Evolutionary conservation across 1,140 invertebrate genomes (phyloP).

Genomic region (Thaumetopoea pityocampa): DNA sequence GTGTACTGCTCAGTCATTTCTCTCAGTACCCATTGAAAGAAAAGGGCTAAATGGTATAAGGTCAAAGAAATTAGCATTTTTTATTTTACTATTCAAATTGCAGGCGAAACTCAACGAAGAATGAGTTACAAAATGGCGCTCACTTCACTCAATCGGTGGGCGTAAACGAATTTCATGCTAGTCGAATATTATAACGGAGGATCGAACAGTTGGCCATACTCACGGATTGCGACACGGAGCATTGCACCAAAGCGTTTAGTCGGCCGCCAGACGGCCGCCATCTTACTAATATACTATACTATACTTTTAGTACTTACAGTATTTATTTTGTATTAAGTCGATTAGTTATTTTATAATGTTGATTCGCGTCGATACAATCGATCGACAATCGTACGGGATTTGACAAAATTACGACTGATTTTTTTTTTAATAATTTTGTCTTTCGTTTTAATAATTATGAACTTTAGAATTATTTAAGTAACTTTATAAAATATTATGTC

Average conservation of each 20-base stretch:
- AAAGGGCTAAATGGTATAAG: no score
- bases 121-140: no score
- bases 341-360: conserved; percentile 33
- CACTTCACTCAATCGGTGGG: no score
- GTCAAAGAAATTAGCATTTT: no score
- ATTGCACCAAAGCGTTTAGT: conserved; percentile 60
- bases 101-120: no score
- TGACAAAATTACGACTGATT: conserved; percentile 40
- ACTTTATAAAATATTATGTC: conserved; percentile 3
- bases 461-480: neutral
- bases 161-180: conserved; percentile 71
- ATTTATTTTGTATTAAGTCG: conserved; percentile 69
- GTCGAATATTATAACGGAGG: conserved; percentile 62
- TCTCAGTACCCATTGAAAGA: no score
- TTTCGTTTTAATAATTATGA: conserved; percentile 4
- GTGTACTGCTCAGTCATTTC: no score
- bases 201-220: conserved; percentile 63
- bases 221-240: conserved; percentile 33
- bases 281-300: conserved; percentile 29
- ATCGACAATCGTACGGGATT: conserved; percentile 29
- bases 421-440: conserved; percentile 23
- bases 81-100: no score
- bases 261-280: conserved; percentile 22
- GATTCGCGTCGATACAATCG: conserved; percentile 31
- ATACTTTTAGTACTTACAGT: conserved; percentile 70